Percentiles rank a stretch among this genome's conserved stretches.
phyloP scores from a whole-genome alignment of 2,113 vertebrate species.

The Thinocorus orbignyianus region DNA sequence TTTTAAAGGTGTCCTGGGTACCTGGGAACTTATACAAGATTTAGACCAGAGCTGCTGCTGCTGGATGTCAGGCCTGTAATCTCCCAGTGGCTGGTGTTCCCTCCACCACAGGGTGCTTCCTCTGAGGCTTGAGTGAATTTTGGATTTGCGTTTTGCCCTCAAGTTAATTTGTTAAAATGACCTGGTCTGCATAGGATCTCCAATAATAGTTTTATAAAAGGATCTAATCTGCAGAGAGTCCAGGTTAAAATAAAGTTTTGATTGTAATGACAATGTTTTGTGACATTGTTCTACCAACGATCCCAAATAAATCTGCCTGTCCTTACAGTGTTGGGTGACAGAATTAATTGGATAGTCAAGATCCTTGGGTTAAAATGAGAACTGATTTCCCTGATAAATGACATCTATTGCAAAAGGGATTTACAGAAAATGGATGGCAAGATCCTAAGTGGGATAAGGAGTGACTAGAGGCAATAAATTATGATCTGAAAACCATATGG shows the following conservation, averaged over 20 bases:
- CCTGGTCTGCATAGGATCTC: neutral
- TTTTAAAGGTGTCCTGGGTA: neutral
- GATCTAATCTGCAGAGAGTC: neutral
- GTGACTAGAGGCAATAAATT: neutral
- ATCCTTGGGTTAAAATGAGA: neutral
- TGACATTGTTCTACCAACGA: neutral
- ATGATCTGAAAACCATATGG: neutral
- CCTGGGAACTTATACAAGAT: neutral
- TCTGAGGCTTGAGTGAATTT: neutral
- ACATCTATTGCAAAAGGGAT: neutral
- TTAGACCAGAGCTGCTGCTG: neutral
- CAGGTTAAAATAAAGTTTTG: neutral
- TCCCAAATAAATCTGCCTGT: neutral
- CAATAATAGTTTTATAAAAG: neutral
- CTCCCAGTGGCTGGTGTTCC: fast-evolving
- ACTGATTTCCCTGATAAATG: neutral
- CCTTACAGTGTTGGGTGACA: fast-evolving
- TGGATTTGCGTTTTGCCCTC: neutral
- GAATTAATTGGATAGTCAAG: neutral
- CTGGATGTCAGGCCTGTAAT: neutral
- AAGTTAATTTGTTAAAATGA: neutral
- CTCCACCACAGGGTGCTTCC: neutral
- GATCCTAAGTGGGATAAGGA: neutral
- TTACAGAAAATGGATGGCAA: neutral
- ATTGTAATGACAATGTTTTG: neutral